Evolutionary conservation across 2,888 invertebrate genomes (phyloP), one percentile per base, ranked within the genome.

Genomic region (Andricus curvator): DNA sequence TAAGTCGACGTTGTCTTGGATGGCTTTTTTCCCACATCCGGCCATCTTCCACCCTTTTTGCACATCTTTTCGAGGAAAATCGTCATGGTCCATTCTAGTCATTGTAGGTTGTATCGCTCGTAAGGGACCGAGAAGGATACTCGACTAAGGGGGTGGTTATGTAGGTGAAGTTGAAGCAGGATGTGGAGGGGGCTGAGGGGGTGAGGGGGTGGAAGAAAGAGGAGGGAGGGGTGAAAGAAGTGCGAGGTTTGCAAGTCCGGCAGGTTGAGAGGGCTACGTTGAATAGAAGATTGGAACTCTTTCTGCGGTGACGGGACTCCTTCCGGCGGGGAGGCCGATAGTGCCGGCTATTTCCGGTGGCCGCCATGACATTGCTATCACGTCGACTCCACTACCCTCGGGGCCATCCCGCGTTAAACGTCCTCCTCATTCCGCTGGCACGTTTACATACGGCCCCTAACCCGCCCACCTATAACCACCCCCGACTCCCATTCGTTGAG

Each of bases 231-330:
- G 68, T 29, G 25, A 37, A 44, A 51, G 56, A 51, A 56, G 64
- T 22, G n/a, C 4, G 77, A 78, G 79, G 81, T 76, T 74, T 70
- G 51, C n/a, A 68, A 77, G 86, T 84, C 84, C 84, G 82, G 81
- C 74, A 81, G 82, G 79, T 80, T 80, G 78, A 78, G 86, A 88
- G 85, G 84, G 85, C 85, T 82, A 82, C 79, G 82, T 84, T 92
- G 92, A 92, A 92, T 92, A 90, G 92, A 92, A 92, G 92, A 92
- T 92, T 92, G 92, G 91, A 92, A 92, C 89, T 92, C 91, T 92
- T 92, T 91, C 90, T 91, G 90, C 85, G 90, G 87, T 89, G 91
- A 90, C 90, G 90, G 88, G 86, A 89, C 88, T 88, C 89, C 91
- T 92, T 92, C 92, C 92, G 92, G 91, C 88, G 86, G 88, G 88